Evolutionary conservation across 2,797 vertebrate species (phyloP).

Genomic region (Onychomys arenicola): DNA sequence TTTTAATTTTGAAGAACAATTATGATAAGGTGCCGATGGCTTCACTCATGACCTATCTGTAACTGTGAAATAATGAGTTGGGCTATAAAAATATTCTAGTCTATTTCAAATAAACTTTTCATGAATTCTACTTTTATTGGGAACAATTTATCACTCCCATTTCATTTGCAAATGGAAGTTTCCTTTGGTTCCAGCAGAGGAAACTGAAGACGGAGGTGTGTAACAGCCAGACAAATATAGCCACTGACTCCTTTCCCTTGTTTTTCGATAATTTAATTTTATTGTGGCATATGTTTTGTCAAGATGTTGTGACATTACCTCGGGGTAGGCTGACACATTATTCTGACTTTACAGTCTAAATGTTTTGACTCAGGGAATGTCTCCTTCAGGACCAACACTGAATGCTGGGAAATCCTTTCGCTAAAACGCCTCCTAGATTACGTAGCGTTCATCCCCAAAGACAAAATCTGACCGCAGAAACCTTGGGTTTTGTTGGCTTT

Average conservation of each 20-base stretch:
- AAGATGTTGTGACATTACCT: conserved; percentile 81
- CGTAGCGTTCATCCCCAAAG: not conserved
- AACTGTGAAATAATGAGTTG: not conserved
- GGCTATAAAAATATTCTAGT: not conserved
- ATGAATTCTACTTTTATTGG: conserved; percentile 35
- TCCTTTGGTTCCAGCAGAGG: conserved; percentile 38
- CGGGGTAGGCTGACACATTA: conserved; percentile 73
- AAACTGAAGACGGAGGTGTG: conserved; percentile 61
- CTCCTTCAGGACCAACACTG: conserved; percentile 76
- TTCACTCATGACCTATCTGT: not conserved
- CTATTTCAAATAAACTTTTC: conserved; percentile 58
- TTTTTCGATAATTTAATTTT: conserved; percentile 72
- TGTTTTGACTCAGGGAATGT: conserved; percentile 76
- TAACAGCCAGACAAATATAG: conserved; percentile 73
- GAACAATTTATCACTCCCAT: conserved; percentile 38
- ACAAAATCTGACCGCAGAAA: conserved; percentile 39
- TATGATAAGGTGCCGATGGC: not conserved
- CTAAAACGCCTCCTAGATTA: conserved; percentile 49
- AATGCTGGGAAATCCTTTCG: conserved; percentile 66
- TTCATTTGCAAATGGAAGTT: conserved; percentile 58
- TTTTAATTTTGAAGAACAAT: not conserved
- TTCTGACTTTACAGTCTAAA: conserved; percentile 73
- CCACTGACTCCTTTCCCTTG: conserved; percentile 42
- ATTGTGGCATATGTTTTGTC: conserved; percentile 80
- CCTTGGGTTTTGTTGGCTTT: conserved; percentile 39